These are phyloP conservation scores for Mystacides longicornis DNA, from an alignment of 2,888 invertebrate species.

Conservation along the genomic window DNA sequence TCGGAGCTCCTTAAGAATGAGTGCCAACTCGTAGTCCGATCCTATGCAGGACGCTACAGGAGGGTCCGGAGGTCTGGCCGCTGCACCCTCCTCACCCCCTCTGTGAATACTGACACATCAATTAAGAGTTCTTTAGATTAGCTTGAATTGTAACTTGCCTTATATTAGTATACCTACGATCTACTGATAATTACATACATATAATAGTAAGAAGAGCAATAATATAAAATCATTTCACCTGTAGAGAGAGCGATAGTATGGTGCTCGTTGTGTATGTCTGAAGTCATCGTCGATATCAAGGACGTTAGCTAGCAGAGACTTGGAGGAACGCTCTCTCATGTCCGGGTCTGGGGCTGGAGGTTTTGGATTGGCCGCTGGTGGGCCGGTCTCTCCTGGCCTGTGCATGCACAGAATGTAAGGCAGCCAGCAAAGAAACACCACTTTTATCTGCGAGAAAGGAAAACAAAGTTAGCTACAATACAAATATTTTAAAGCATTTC, in stretches of 20 bases:
- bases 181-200: no score
- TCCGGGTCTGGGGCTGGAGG: conserved; percentile 78
- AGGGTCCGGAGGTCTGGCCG: conserved; percentile 66
- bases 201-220: no score
- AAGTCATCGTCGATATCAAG: conserved; percentile 97
- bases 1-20: conserved; percentile 90
- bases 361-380: conserved; percentile 59
- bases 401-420: conserved; percentile 96
- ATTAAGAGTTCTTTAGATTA: not conserved
- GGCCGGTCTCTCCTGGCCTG: conserved; percentile 55
- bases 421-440: conserved; percentile 93
- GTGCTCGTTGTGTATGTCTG: conserved; percentile 67
- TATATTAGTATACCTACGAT: no score
- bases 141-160: no score
- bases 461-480: not conserved
- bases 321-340: conserved; percentile 84
- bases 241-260: conserved; percentile 69
- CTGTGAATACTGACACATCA: conserved; percentile 28
- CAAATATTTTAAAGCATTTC: no score
- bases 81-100: conserved; percentile 52
- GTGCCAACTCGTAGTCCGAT: conserved; percentile 88
- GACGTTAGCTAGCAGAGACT: conserved; percentile 92
- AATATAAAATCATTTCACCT: no score
- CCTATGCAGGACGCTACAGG: conserved; percentile 79
- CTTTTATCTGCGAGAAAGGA: conserved; percentile 58